Evolutionary conservation across 2,113 vertebrate species (phyloP).

Genomic region (Triplophysa dalaica): DNA sequence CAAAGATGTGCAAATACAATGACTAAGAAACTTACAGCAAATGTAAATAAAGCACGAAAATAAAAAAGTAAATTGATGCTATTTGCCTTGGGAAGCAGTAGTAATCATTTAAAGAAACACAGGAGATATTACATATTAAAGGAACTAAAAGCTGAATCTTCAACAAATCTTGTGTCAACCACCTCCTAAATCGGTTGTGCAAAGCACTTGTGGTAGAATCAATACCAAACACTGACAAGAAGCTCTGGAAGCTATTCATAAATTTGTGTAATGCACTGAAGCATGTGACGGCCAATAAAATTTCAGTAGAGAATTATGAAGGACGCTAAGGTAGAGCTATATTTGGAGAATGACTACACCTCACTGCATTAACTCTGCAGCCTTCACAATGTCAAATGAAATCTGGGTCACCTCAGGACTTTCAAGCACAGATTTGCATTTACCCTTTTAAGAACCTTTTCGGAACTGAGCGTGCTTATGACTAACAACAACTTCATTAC

Average conservation of each 20-base stretch:
- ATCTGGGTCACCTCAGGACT: slow-evolving; percentile 49
- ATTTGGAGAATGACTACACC: slow-evolving; percentile 55
- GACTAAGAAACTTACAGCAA: not conserved
- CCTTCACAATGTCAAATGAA: slow-evolving; percentile 60
- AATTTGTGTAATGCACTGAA: slow-evolving; percentile 42
- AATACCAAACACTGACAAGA: slow-evolving; percentile 42
- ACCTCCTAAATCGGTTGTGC: not conserved
- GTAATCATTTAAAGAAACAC: not conserved
- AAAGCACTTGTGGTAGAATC: slow-evolving; percentile 45
- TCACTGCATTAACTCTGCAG: slow-evolving; percentile 56
- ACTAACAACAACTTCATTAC: not conserved
- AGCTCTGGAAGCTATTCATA: slow-evolving; percentile 37
- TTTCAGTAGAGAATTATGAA: slow-evolving; percentile 44
- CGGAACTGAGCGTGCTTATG: not conserved
- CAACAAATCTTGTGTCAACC: slow-evolving; percentile 36
- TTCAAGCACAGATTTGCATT: slow-evolving; percentile 37
- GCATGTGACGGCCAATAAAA: slow-evolving; percentile 50
- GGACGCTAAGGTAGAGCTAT: slow-evolving; percentile 50
- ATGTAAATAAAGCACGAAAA: not conserved
- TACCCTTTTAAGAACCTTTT: not conserved
- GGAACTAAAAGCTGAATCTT: slow-evolving; percentile 23
- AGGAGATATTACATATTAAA: not conserved
- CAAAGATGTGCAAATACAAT: too few relatives aligned
- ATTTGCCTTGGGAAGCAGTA: not conserved
- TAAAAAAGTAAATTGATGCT: not conserved